Evolutionary conservation across 2,797 vertebrate genomes (phyloP).

Genomic region (Myotis findleyi): DNA sequence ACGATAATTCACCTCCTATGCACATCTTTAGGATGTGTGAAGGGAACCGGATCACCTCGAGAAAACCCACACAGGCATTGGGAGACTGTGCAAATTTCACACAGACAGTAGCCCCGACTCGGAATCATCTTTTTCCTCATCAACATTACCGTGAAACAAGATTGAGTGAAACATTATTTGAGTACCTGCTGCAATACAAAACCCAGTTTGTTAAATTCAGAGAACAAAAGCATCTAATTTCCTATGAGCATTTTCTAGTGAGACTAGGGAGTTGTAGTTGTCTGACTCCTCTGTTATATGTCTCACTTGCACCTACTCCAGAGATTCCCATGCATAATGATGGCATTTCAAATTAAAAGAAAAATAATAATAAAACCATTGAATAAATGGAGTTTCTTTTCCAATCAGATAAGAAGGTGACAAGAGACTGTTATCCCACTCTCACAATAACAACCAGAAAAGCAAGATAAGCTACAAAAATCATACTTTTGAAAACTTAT

Average conservation of each 20-base stretch:
- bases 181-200: neutral
- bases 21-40: neutral
- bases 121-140: neutral
- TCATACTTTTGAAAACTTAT: neutral
- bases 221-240: neutral
- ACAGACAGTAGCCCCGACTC: neutral
- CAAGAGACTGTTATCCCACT: neutral
- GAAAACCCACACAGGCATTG: neutral
- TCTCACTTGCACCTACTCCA: neutral
- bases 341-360: neutral
- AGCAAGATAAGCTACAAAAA: neutral
- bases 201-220: conserved; percentile 39
- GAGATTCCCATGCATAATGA: neutral
- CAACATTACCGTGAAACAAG: neutral
- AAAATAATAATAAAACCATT: neutral
- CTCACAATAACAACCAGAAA: neutral
- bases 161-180: neutral
- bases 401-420: conserved; percentile 28
- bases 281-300: neutral
- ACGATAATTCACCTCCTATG: neutral
- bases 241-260: neutral
- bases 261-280: neutral
- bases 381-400: conserved; percentile 6
- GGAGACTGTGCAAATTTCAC: neutral
- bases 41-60: neutral